Conservation (phyloP, 2,113 vertebrate species). For the human (Homo sapiens) region DNA sequence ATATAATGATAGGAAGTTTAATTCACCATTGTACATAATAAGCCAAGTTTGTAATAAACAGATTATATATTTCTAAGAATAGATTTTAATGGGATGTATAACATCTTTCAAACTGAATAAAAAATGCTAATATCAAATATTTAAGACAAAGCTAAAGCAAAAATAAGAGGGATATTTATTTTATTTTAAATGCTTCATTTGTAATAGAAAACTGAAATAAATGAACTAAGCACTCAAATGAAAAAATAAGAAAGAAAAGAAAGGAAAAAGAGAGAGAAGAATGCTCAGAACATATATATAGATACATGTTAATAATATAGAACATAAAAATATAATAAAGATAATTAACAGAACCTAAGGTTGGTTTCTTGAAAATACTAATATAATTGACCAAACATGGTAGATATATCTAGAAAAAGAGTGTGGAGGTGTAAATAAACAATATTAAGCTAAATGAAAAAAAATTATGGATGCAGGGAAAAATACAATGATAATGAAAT, state of each 20-base stretch:
- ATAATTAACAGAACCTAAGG: too few relatives aligned
- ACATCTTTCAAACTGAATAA: not conserved
- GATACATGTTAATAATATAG: not conserved
- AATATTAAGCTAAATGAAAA: not conserved
- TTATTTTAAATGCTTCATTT: not conserved
- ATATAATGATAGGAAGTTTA: not conserved
- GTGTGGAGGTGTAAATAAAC: not conserved
- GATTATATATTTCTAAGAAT: not conserved
- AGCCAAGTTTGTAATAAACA: not conserved
- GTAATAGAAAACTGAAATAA: not conserved
- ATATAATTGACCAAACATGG: not conserved
- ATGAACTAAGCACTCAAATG: not conserved
- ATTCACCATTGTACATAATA: not conserved
- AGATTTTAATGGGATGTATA: not conserved
- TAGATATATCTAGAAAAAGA: not conserved
- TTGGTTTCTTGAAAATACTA: not conserved
- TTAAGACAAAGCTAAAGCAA: not conserved
- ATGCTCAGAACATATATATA: not conserved
- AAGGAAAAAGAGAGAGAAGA: not conserved
- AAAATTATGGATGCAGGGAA: not conserved
- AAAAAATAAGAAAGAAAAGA: not conserved
- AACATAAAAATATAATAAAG: not conserved
- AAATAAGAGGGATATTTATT: not conserved
- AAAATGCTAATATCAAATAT: not conserved
- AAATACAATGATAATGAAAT: not conserved